These are phyloP conservation scores for Anableps anableps DNA, from an alignment of 2,797 vertebrate genomes.

Conservation along the genomic window DNA sequence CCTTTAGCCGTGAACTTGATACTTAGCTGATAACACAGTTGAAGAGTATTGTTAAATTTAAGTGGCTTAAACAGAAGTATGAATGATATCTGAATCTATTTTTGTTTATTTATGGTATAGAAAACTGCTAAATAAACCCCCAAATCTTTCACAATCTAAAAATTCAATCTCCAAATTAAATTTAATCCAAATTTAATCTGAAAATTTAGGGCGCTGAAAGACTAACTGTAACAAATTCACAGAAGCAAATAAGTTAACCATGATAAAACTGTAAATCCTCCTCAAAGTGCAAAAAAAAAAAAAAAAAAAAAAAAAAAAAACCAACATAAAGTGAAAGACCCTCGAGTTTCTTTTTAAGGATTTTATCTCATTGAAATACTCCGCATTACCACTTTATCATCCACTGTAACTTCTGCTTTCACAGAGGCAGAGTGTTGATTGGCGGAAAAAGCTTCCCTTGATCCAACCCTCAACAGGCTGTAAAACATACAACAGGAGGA, in stretches of 20 bases:
- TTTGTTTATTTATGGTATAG: not conserved
- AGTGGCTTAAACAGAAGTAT: not conserved
- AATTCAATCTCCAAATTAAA: too few species aligned
- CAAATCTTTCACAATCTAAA: not conserved
- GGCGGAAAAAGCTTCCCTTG: conserved; percentile 51
- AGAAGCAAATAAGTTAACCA: not conserved
- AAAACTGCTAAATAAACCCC: not conserved
- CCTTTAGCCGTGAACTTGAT: not conserved
- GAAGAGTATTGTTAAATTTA: not conserved
- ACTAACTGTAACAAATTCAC: not conserved
- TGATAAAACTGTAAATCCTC: not conserved
- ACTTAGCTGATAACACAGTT: not conserved
- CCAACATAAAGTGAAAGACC: too few species aligned
- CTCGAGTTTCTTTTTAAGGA: not conserved
- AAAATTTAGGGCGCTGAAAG: not conserved
- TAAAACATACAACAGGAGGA: conserved; percentile 52
- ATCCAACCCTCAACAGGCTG: conserved; percentile 55
- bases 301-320: not conserved
- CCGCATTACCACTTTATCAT: conserved; percentile 18
- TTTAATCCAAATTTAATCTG: not conserved
- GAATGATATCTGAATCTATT: not conserved
- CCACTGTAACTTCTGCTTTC: conserved; percentile 32
- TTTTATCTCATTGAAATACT: conserved; percentile 6
- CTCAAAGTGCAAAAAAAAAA: not conserved
- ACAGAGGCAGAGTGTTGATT: conserved; percentile 47